phyloP scores from a whole-genome alignment of 2,113 vertebrate species.

The Chauna torquata region DNA sequence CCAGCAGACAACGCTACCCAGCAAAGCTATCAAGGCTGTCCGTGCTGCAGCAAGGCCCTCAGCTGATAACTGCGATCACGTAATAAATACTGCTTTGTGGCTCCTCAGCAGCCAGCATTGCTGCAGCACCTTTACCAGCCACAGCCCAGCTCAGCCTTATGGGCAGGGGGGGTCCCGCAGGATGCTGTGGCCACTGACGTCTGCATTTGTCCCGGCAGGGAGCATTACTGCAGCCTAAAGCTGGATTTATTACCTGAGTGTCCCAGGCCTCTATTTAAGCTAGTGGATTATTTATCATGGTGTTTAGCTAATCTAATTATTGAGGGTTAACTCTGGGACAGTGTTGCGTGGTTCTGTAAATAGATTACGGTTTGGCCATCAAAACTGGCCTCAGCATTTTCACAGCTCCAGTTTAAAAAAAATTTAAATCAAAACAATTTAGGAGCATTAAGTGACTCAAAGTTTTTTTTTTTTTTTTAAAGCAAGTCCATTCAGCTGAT shows the following conservation, averaged over 20 bases:
- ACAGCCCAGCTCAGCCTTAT: not conserved
- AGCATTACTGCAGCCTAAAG: not conserved
- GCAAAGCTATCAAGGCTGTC: too few relatives aligned
- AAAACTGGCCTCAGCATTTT: not conserved
- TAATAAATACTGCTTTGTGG: not conserved
- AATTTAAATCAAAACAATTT: not conserved
- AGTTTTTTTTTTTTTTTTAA: not conserved
- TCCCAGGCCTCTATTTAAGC: not conserved
- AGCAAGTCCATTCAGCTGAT: not conserved
- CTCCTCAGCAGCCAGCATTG: not conserved
- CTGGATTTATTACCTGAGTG: not conserved
- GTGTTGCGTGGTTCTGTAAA: not conserved
- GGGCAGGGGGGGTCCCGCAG: not conserved
- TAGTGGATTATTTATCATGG: not conserved
- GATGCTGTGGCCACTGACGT: not conserved
- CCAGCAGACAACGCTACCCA: not conserved
- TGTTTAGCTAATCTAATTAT: not conserved
- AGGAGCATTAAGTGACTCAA: not conserved
- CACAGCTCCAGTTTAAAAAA: not conserved
- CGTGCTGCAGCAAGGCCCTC: too few relatives aligned
- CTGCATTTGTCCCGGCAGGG: accelerated
- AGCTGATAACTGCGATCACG: not conserved
- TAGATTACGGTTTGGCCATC: not conserved
- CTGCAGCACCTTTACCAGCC: not conserved
- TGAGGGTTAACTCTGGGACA: not conserved